Percentiles rank a stretch among this genome's conserved stretches.
These are phyloP conservation scores for Apogon hyalosoma DNA, from an alignment of 2,797 vertebrate genomes.

Conservation along the genomic window DNA sequence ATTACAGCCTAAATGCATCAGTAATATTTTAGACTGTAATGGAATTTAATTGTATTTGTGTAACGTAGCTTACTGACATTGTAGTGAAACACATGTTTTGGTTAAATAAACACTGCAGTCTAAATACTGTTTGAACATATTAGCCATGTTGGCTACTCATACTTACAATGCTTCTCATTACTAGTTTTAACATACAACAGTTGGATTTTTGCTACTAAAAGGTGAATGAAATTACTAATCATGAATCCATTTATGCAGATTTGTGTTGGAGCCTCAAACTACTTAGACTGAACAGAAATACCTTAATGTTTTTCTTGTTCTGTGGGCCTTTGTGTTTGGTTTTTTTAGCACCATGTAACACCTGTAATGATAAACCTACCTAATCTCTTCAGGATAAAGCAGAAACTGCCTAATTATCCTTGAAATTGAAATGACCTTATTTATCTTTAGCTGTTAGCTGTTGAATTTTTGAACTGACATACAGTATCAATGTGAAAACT, in stretches of 20 bases:
- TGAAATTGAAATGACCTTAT: slow-evolving; percentile 52
- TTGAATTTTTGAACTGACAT: slow-evolving; percentile 3
- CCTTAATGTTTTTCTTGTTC: too few species aligned
- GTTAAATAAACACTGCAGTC: too few species aligned
- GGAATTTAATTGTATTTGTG: too few species aligned
- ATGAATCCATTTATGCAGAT: neutral
- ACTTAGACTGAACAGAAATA: too few species aligned
- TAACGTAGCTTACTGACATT: too few species aligned
- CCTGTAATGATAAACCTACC: neutral
- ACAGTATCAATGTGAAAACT: slow-evolving; percentile 5
- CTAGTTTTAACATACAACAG: neutral
- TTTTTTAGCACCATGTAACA: neutral
- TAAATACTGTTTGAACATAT: too few species aligned
- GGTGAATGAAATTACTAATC: slow-evolving; percentile 19
- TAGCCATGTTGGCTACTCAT: too few species aligned
- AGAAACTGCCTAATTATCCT: slow-evolving; percentile 24
- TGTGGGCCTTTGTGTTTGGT: too few species aligned
- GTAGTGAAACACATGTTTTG: too few species aligned
- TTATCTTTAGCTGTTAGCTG: slow-evolving; percentile 49
- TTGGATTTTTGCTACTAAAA: neutral
- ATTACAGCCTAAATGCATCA: too few species aligned
- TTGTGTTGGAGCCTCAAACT: slow-evolving; percentile 1
- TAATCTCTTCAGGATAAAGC: slow-evolving; percentile 1
- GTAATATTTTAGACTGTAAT: too few species aligned
- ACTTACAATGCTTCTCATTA: neutral